phyloP scores from a whole-genome alignment of 2,797 vertebrate species.

The Petrocephalus sullivani region DNA sequence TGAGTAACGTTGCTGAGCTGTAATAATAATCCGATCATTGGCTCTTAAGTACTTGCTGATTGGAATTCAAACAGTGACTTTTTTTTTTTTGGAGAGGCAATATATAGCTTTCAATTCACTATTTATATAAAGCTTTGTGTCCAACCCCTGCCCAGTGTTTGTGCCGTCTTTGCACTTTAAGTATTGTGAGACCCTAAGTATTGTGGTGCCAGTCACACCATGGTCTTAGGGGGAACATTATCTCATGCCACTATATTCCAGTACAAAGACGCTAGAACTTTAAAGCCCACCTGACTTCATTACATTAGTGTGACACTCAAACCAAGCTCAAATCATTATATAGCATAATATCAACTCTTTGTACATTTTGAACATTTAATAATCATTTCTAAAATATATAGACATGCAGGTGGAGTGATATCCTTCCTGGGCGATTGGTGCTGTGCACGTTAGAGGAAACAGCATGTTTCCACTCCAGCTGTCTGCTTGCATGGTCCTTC shows the following conservation, averaged over 20 bases:
- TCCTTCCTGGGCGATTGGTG: not conserved
- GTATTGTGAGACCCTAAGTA: not conserved
- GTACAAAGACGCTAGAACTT: not conserved
- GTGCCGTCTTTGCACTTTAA: not conserved
- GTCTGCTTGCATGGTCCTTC: not conserved
- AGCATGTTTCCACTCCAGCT: not conserved
- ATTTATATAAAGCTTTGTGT: not conserved
- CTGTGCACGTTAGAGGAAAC: not conserved
- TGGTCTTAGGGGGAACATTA: not conserved
- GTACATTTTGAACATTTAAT: not conserved
- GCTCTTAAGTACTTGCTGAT: too few relatives aligned
- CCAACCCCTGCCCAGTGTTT: not conserved
- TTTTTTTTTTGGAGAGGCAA: too few relatives aligned
- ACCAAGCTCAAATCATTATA: not conserved
- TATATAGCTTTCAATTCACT: not conserved
- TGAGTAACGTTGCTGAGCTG: too few relatives aligned
- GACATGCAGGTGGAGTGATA: not conserved
- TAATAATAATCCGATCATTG: too few relatives aligned
- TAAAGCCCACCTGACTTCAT: not conserved
- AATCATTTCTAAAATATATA: not conserved
- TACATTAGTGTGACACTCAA: not conserved
- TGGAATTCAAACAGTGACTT: too few relatives aligned
- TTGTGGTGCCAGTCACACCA: not conserved
- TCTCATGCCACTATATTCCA: not conserved
- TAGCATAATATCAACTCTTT: not conserved